Percentiles rank a stretch among this genome's conserved stretches.
Conservation (phyloP, 2,113 vertebrate genomes). For the Brevimyrus niger region DNA sequence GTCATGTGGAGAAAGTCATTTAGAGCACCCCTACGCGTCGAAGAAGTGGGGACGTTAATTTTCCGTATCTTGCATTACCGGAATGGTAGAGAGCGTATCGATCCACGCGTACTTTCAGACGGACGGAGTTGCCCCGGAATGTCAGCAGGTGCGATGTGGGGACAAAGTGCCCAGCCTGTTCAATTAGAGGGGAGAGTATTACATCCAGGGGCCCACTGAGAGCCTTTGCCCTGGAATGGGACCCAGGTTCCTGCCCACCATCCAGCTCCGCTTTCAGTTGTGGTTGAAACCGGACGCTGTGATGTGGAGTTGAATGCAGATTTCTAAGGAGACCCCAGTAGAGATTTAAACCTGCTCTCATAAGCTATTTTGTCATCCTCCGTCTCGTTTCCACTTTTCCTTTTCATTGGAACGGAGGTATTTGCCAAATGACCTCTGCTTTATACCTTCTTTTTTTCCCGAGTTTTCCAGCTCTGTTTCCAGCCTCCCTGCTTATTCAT, state of each 20-base stretch:
- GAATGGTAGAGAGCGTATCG: not conserved
- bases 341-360: not conserved
- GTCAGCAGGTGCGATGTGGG: not conserved
- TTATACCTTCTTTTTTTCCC: not conserved
- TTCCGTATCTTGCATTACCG: not conserved
- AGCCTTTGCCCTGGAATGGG: conserved; percentile 19
- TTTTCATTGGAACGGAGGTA: not conserved
- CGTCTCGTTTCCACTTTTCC: not conserved
- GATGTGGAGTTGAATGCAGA: not conserved
- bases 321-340: not conserved
- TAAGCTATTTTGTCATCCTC: not conserved
- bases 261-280: not conserved
- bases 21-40: not conserved
- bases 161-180: conserved; percentile 26
- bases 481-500: not conserved
- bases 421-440: not conserved
- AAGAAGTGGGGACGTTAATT: not conserved
- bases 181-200: conserved; percentile 34
- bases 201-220: conserved; percentile 24
- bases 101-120: not conserved
- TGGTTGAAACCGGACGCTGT: not conserved
- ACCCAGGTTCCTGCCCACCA: conserved; percentile 15
- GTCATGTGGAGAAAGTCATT: not conserved
- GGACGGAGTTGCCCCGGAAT: not conserved
- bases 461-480: not conserved